Conservation (phyloP, 2,888 invertebrate genomes). For the Cheilosia pagana region DNA sequence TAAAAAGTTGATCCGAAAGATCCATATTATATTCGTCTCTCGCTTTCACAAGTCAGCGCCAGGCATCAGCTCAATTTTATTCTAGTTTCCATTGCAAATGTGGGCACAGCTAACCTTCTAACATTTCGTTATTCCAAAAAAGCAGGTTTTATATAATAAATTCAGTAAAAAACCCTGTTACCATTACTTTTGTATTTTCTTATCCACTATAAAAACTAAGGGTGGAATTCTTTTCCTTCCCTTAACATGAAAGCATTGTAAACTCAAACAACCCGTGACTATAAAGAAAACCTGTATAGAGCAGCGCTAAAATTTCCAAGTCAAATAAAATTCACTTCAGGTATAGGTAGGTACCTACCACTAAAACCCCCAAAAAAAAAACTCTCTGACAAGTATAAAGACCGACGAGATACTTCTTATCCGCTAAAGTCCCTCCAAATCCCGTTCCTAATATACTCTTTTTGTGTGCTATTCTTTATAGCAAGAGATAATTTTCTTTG, state of each 20-base stretch:
- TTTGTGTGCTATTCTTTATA: constrained; percentile 1
- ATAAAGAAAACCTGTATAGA: background rate
- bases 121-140: too few species aligned
- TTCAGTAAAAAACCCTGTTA: too few species aligned
- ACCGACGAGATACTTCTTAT: constrained; percentile 22
- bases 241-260: background rate
- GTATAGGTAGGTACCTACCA: background rate
- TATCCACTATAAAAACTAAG: too few species aligned
- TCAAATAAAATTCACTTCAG: constrained; percentile 20
- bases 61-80: too few species aligned
- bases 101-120: too few species aligned
- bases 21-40: too few species aligned
- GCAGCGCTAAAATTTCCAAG: constrained; percentile 29
- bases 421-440: constrained; percentile 32
- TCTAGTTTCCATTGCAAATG: too few species aligned
- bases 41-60: too few species aligned
- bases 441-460: constrained; percentile 16
- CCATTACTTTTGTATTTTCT: too few species aligned
- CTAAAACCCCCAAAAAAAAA: constrained; percentile 10
- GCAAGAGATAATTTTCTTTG: constrained; percentile 48
- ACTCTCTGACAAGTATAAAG: background rate
- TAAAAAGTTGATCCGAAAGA: too few species aligned
- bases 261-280: background rate
- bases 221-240: too few species aligned
- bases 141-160: too few species aligned